Evolutionary conservation across 23 tunicate genomes (phyloP).

Genomic region (Corella eumyota): DNA sequence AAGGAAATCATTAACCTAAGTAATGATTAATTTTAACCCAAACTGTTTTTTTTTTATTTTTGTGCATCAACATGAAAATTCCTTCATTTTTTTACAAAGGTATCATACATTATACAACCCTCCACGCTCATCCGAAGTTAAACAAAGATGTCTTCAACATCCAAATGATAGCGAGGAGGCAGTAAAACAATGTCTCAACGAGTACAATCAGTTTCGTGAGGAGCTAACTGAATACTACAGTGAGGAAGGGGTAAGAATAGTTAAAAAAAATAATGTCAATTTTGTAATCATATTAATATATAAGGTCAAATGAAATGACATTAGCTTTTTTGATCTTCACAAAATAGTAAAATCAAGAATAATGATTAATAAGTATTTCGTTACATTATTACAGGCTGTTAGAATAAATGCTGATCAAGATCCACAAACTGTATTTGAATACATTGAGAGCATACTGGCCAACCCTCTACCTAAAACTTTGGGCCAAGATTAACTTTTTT

Average conservation of each 20-base stretch:
- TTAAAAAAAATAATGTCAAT: background rate
- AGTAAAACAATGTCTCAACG: constrained; percentile 35
- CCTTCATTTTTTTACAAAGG: constrained; percentile 9
- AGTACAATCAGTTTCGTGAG: constrained; percentile 34
- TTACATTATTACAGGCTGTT: constrained; percentile 34
- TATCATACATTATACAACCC: constrained; percentile 86
- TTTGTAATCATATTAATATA: background rate
- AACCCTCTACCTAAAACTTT: constrained; percentile 68
- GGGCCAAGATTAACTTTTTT: constrained; percentile 23
- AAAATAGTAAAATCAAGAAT: background rate
- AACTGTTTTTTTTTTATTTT: too few species aligned
- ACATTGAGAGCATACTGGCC: constrained; percentile 57
- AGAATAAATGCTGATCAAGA: constrained; percentile 96
- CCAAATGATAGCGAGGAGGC: constrained; percentile 49
- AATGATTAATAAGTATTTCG: background rate
- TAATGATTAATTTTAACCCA: too few species aligned
- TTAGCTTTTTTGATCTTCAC: background rate
- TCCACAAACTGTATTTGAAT: constrained; percentile 86
- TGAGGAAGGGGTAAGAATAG: constrained; percentile 58
- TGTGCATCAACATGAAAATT: too few species aligned
- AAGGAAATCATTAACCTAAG: too few species aligned
- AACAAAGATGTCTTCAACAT: constrained; percentile 46
- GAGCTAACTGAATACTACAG: constrained; percentile 62
- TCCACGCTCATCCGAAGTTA: constrained; percentile 54
- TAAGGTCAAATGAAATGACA: background rate